Base-by-base conservation (phyloP, 2,888 invertebrate species). In the Dolomedes plantarius region DNA sequence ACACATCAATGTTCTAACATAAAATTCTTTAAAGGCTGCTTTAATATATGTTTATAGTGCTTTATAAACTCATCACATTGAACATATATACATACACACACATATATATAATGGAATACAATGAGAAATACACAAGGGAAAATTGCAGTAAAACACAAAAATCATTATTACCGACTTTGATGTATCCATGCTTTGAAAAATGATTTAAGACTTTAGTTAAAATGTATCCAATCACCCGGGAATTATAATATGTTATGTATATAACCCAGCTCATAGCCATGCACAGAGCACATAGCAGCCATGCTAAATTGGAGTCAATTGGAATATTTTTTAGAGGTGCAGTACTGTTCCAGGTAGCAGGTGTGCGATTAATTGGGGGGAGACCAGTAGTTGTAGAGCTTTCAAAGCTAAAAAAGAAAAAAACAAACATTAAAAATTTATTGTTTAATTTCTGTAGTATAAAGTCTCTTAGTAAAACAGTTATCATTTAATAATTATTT, bases 221-320 rank as follows among this genome's bases (percentile, higher is more conserved):
- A 90, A 98, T 94, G 90, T 96, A 95, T 32, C 98, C 98, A 89
- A 97, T 94, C 2, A 98, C 94, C 88, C 98, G 94, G 76, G 97
- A 97, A 92, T 98, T 98, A 92, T 98, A 98, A 92, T 97, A 98
- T 0, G 96, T 95, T 90, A 97, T 95, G 92, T 98, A 98, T 89
- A 97, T 95, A 74, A 97, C 94, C 98, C 98, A 98, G 50, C 94
- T 93, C 90, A 96, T 95, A 28, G 96, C 96, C 87, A 95, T 95
- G 89, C 95, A 93, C 72, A 97, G 93, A 83, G 97, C 96, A 90
- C 95, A 94, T 29, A 97, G 93, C 89, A 97, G 93, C 93, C 95
- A 94, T 72, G 93, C 93, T 90, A 94, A 94, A 91, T 95, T 96
- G 90, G 88, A 88, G 74, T 89, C 89, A 13, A 89, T 41, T 65